These are phyloP conservation scores for Ianthella basta DNA, from an alignment of 37 sponge, comb jelly and placozoan genomes.

Conservation along the genomic window DNA sequence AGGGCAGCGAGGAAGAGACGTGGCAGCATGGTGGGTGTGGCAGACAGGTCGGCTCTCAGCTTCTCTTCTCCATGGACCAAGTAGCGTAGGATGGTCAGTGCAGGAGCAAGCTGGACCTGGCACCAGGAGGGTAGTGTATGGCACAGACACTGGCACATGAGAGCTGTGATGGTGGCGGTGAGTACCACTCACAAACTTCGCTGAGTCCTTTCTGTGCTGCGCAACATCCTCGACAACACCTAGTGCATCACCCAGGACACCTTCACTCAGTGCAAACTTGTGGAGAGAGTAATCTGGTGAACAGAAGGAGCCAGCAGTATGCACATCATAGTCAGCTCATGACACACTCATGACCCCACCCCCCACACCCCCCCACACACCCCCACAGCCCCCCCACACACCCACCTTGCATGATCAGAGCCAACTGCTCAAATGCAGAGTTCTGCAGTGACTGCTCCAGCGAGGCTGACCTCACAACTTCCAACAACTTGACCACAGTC, in stretches of 20 bases:
- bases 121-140: not conserved
- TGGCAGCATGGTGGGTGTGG: not conserved
- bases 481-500: slow-evolving; percentile 55
- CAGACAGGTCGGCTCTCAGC: not conserved
- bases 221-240: not conserved
- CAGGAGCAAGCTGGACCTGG: too few species aligned
- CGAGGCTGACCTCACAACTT: slow-evolving; percentile 49
- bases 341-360: slow-evolving; percentile 6
- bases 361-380: slow-evolving; percentile 21
- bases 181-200: not conserved
- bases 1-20: slow-evolving; percentile 3
- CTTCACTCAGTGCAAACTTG: slow-evolving; percentile 51
- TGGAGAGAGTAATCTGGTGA: slow-evolving; percentile 60
- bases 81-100: not conserved
- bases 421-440: slow-evolving; percentile 72
- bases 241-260: slow-evolving; percentile 16
- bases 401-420: slow-evolving; percentile 62
- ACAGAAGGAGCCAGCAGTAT: not conserved
- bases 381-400: not conserved
- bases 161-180: not conserved
- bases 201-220: not conserved
- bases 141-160: too few species aligned
- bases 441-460: slow-evolving; percentile 55
- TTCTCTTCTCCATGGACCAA: not conserved
- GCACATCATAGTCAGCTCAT: not conserved